Evolutionary conservation across 1,140 invertebrate species (phyloP), one percentile per base, ranked within the genome.

Genomic region (Rhopalosiphum maidis): DNA sequence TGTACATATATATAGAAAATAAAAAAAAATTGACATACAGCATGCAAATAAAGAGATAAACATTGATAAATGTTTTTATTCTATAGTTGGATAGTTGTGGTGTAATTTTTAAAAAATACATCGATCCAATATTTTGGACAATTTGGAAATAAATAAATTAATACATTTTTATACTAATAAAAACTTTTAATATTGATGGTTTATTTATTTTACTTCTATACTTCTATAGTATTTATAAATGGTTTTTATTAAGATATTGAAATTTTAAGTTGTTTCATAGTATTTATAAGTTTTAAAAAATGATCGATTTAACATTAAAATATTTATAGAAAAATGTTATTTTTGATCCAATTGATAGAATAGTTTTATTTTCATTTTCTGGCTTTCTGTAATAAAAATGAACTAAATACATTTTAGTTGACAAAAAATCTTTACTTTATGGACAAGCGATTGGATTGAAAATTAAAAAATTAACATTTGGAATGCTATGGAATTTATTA

Each of bases 381-480:
- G 35, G 88, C 35, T 89, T 89, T 55, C 51, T 35, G 37, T 9
- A 37, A 37, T 89, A 89, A 22, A 55, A 9, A 89, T 55, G 51
- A 89, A 89, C 35, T 15, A 89, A 55, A 54, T 89, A 89, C 41
- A 89, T 55, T 89, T 37, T 55, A 25, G 48, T 35, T 41, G 35
- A 89, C 88, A 55, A 35, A 54, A 89, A 55, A 51, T 54, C 35
- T 54, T 55, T 89, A 55, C 22, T 89, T 55, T 55, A 55, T 55
- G 88, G 35, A 55, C 22, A 35, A 89, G 37, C 1, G 87, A 23
- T 89, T 3, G 11, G 48, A 54, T 37, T 54, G 48, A 54, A 89
- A 89, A 54, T 55, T 54, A n/a, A 89, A 89, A 89, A 89, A 89
- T 2, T n/a, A 89, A 89, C 87, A 55, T 35, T 35, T 89, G 55